These are phyloP conservation scores for Meganola albula DNA, from an alignment of 2,888 invertebrate genomes.

Conservation along the genomic window DNA sequence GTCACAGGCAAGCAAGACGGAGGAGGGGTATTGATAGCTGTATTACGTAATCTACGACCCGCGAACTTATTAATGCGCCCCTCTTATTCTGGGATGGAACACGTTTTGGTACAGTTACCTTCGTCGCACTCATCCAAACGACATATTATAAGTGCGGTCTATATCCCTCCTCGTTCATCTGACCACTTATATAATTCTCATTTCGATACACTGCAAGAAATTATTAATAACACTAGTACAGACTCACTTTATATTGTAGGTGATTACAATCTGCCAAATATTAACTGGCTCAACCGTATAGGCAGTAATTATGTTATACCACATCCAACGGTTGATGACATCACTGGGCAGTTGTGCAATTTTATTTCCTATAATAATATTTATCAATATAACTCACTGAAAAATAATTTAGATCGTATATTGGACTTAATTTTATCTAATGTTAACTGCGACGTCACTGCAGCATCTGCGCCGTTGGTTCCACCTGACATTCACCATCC, in stretches of 20 bases:
- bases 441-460: background rate
- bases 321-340: background rate
- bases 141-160: slow-evolving; percentile 1
- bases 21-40: too few species aligned
- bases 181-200: background rate
- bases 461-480: background rate
- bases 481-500: slow-evolving; percentile 2
- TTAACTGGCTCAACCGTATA: background rate
- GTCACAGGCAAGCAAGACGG: too few species aligned
- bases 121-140: background rate
- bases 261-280: slow-evolving; percentile 1
- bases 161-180: slow-evolving; percentile 3
- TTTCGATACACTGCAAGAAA: slow-evolving; percentile 2
- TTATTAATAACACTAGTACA: background rate
- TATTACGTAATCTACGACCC: too few species aligned
- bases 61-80: too few species aligned
- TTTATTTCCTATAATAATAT: background rate
- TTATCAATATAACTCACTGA: background rate
- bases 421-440: slow-evolving; percentile 3
- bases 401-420: background rate
- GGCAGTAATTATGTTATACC: too few species aligned
- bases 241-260: slow-evolving; percentile 1
- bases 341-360: background rate
- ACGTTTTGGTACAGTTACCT: slow-evolving; percentile 1
- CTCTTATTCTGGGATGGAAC: too few species aligned